Percentiles rank a stretch among this genome's conserved stretches.
Conservation (phyloP, 2,888 invertebrate species). For the Cremastinae sp. region DNA sequence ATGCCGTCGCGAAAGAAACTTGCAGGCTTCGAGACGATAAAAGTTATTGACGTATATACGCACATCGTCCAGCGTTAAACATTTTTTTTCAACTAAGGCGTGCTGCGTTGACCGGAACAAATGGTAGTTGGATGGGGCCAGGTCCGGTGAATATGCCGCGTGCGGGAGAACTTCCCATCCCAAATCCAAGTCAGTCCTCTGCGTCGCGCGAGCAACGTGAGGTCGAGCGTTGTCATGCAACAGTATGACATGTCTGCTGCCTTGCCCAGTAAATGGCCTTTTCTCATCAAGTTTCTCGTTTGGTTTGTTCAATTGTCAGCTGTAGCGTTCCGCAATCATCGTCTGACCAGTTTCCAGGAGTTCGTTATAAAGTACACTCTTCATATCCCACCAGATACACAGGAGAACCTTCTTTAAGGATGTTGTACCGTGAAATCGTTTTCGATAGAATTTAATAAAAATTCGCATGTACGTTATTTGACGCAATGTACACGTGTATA, state of each 20-base stretch:
- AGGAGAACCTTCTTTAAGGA: too few species aligned
- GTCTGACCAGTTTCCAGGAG: slow-evolving; percentile 56
- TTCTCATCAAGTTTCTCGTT: slow-evolving; percentile 52
- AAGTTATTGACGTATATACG: slow-evolving; percentile 52
- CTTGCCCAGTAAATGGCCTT: slow-evolving; percentile 53
- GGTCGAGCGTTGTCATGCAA: slow-evolving; percentile 60
- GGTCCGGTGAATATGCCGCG: too few species aligned
- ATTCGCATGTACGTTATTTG: too few species aligned
- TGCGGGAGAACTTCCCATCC: too few species aligned
- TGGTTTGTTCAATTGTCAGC: slow-evolving; percentile 49
- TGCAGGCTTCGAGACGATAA: slow-evolving; percentile 58
- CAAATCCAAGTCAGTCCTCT: too few species aligned
- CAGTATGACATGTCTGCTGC: slow-evolving; percentile 51
- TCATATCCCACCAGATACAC: too few species aligned
- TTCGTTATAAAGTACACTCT: slow-evolving; percentile 61
- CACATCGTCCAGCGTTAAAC: slow-evolving; percentile 38
- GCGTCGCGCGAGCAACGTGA: too few species aligned
- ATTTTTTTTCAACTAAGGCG: slow-evolving; percentile 39
- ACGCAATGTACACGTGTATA: too few species aligned
- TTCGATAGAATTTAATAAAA: too few species aligned
- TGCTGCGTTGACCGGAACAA: slow-evolving; percentile 60
- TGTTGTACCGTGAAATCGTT: too few species aligned
- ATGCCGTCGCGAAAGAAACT: slow-evolving; percentile 52
- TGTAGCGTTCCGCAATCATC: slow-evolving; percentile 46
- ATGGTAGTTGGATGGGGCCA: slow-evolving; percentile 59